Conservation (phyloP, 2,888 invertebrate species). For the Tenthredo livida region DNA sequence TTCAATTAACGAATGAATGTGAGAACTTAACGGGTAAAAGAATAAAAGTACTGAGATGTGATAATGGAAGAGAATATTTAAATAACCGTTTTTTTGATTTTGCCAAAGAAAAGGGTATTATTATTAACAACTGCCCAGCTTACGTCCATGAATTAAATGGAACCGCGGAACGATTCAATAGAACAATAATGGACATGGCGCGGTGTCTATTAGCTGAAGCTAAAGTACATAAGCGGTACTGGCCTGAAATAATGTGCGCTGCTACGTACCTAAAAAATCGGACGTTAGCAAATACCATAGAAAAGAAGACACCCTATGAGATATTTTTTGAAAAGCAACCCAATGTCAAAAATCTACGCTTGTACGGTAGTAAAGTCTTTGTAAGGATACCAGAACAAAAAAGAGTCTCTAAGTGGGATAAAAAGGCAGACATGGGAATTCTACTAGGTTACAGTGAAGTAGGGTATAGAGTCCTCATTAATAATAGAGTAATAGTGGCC, state of each 20-base stretch:
- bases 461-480: constrained; percentile 14
- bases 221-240: no score
- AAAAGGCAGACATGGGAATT: constrained; percentile 55
- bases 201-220: no score
- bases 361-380: constrained; percentile 55
- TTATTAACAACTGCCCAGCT: not conserved
- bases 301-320: constrained; percentile 55
- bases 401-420: constrained; percentile 56
- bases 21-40: no score
- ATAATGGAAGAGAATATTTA: no score
- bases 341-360: constrained; percentile 30
- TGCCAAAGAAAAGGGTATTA: not conserved
- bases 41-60: no score
- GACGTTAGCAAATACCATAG: constrained; percentile 52
- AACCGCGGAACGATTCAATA: no score
- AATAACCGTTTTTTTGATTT: no score
- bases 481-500: not conserved
- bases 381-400: constrained; percentile 53
- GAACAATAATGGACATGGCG: no score
- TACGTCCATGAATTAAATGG: no score
- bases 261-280: constrained; percentile 54
- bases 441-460: constrained; percentile 50
- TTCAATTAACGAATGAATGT: no score
- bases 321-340: constrained; percentile 54
- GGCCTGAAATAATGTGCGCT: not conserved